Evolutionary conservation across 2,888 invertebrate genomes (phyloP).

Genomic region (Drosophila atripex): DNA sequence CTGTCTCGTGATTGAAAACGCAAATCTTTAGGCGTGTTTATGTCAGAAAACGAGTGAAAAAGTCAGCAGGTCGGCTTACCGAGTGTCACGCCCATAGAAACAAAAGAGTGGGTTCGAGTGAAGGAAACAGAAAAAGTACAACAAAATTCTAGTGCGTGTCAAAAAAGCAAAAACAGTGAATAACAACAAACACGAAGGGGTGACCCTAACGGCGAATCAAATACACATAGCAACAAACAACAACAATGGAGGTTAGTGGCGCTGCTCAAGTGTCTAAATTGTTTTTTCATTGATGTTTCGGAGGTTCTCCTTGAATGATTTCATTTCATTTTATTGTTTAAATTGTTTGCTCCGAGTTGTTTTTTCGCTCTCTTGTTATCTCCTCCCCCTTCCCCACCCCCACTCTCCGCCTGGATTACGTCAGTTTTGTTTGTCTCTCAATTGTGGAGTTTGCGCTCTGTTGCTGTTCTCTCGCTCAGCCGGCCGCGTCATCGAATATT

Average conservation of each 20-base stretch:
- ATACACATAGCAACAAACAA: slow-evolving; percentile 31
- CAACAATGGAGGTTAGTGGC: slow-evolving; percentile 75
- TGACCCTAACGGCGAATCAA: slow-evolving; percentile 40
- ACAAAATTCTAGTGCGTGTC: slow-evolving; percentile 61
- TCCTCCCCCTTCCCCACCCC: slow-evolving; percentile 28
- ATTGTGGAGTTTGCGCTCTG: slow-evolving; percentile 74
- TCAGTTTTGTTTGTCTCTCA: slow-evolving; percentile 59
- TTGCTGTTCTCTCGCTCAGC: neutral
- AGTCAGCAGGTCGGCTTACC: slow-evolving; percentile 36
- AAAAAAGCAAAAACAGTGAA: slow-evolving; percentile 47
- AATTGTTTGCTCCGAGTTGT: slow-evolving; percentile 41
- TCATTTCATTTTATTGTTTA: slow-evolving; percentile 59
- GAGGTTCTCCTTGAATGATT: slow-evolving; percentile 73
- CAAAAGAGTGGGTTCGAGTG: slow-evolving; percentile 9
- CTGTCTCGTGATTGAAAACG: slow-evolving; percentile 49
- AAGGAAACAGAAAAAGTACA: slow-evolving; percentile 31
- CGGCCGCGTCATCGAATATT: slow-evolving; percentile 28
- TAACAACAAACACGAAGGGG: slow-evolving; percentile 45
- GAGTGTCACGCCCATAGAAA: slow-evolving; percentile 71
- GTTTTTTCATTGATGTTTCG: slow-evolving; percentile 65
- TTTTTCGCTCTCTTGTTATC: slow-evolving; percentile 28
- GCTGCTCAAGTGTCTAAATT: slow-evolving; percentile 37
- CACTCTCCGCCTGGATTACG: slow-evolving; percentile 63
- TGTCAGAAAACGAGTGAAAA: slow-evolving; percentile 26
- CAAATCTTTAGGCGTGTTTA: slow-evolving; percentile 13